A percentile compares a stretch with the other conserved stretches of the same genome.
Conservation (phyloP, 1,140 invertebrate genomes). For the Carcinoscorpius rotundicauda region DNA sequence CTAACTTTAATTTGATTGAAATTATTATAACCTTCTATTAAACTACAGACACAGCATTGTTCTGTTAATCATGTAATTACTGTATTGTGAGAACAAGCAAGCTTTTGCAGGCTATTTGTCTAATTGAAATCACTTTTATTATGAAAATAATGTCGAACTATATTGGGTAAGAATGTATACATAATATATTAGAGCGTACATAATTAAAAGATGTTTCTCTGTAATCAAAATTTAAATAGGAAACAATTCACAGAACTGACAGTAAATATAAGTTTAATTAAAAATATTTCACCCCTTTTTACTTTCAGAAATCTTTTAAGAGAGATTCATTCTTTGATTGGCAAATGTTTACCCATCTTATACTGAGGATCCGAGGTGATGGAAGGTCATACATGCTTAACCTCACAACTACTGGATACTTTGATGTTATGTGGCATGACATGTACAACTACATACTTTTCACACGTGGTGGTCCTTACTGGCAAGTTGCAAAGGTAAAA, state of each 20-base stretch:
- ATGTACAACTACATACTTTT: constrained; percentile 66
- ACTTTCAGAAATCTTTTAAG: constrained; percentile 69
- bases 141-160: no score
- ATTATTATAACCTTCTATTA: not conserved
- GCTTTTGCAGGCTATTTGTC: no score
- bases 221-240: no score
- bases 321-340: constrained; percentile 48
- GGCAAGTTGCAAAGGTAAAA: constrained; percentile 69
- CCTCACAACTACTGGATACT: constrained; percentile 51
- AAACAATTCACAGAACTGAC: not conserved
- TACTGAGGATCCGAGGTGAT: constrained; percentile 77
- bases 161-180: no score
- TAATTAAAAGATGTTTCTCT: not conserved
- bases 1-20: constrained; percentile 1
- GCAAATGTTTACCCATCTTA: constrained; percentile 63
- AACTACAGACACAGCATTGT: no score
- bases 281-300: constrained; percentile 9
- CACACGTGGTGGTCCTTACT: constrained; percentile 91
- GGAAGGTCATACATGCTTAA: constrained; percentile 74
- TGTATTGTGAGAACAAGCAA: no score
- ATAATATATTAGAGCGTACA: not conserved
- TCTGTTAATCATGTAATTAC: no score
- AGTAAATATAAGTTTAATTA: constrained; percentile 21
- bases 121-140: no score
- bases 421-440: constrained; percentile 73